Conservation (phyloP, 1,140 invertebrate genomes). For the Rhagoletis pomonella region DNA sequence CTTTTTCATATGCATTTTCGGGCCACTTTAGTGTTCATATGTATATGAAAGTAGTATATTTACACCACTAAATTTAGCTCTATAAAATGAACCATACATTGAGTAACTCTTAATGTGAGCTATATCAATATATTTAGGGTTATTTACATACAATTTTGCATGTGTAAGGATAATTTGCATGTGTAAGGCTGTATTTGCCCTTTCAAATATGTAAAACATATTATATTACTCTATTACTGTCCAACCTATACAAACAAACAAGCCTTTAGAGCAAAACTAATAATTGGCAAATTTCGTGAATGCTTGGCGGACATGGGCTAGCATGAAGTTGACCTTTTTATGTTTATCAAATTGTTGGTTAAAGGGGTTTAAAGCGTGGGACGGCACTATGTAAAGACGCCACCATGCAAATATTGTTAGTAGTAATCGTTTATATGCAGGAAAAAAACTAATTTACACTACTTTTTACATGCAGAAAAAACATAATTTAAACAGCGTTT, state of each 20-base stretch:
- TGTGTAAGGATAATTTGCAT: background rate
- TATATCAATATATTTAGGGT: background rate
- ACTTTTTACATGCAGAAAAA: too few species aligned
- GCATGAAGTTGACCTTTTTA: constrained; percentile 8
- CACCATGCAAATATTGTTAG: too few species aligned
- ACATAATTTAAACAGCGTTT: too few species aligned
- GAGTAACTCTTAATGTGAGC: constrained; percentile 15
- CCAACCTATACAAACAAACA: background rate
- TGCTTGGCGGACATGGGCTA: background rate
- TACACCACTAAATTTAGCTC: background rate
- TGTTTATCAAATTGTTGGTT: background rate
- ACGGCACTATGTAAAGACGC: background rate
- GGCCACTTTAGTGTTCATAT: too few species aligned
- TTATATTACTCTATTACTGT: background rate
- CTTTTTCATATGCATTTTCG: too few species aligned
- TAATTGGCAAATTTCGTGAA: constrained; percentile 1
- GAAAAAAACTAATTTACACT: too few species aligned
- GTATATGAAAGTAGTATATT: background rate
- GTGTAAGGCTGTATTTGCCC: too few species aligned
- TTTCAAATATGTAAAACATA: background rate
- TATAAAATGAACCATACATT: constrained; percentile 17
- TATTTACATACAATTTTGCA: background rate
- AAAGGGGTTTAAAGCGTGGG: too few species aligned
- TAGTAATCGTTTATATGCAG: too few species aligned
- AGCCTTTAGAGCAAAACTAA: background rate